Percentiles rank a stretch among this genome's conserved stretches.
phyloP scores from a whole-genome alignment of 2,888 invertebrate genomes.

The Apomyelois bistriatella region DNA sequence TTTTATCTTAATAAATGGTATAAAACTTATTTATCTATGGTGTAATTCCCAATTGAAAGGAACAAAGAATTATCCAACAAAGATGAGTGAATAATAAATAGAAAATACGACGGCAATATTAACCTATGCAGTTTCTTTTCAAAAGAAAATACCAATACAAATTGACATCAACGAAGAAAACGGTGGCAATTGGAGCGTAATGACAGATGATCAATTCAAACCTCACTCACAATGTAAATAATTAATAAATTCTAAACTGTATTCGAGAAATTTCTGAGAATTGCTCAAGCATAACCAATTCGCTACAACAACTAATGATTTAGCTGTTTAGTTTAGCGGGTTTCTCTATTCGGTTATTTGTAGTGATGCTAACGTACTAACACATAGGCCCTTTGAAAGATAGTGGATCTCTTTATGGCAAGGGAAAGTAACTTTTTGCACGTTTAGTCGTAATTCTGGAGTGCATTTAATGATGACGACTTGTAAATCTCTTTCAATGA shows the following conservation, averaged over 20 bases:
- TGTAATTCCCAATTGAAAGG: too few species aligned
- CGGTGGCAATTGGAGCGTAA: conserved; percentile 12
- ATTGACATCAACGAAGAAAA: not conserved
- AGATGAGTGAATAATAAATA: too few species aligned
- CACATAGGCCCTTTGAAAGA: too few species aligned
- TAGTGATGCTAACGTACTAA: not conserved
- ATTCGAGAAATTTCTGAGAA: not conserved
- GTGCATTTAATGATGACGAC: too few species aligned
- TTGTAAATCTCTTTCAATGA: too few species aligned
- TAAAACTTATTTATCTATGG: too few species aligned
- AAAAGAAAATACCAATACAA: not conserved
- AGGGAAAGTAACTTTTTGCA: too few species aligned
- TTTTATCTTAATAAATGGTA: too few species aligned
- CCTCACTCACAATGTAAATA: conserved; percentile 15
- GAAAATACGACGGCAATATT: not conserved
- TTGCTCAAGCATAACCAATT: conserved; percentile 1
- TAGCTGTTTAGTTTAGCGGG: not conserved
- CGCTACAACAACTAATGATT: not conserved
- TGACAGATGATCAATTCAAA: conserved; percentile 11
- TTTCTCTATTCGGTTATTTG: not conserved
- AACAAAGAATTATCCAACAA: too few species aligned
- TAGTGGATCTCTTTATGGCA: too few species aligned
- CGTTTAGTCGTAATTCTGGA: too few species aligned
- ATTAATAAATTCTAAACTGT: conserved; percentile 15
- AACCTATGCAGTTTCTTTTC: not conserved